Evolutionary conservation across 2,797 vertebrate genomes (phyloP).

Genomic region (Enteromius anoplus): DNA sequence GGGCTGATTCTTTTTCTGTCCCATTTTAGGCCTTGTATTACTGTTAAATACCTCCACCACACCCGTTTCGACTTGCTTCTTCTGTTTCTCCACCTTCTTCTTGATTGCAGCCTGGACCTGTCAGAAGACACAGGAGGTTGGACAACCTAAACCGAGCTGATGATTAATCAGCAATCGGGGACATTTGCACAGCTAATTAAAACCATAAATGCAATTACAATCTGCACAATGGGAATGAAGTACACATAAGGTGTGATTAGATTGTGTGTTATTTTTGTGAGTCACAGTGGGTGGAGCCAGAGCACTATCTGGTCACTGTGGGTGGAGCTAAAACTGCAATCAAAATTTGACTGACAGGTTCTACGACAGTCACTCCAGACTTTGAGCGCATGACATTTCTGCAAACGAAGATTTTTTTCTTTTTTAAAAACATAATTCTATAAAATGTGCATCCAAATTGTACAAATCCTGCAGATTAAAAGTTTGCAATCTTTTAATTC

Average conservation of each 20-base stretch:
- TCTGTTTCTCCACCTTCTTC: conserved; percentile 78
- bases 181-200: background rate
- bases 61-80: conserved; percentile 50
- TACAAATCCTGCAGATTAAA: background rate
- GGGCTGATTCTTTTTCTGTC: conserved; percentile 47
- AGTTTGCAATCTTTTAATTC: background rate
- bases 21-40: conserved; percentile 30
- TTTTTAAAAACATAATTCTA: background rate
- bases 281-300: background rate
- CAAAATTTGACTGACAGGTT: background rate
- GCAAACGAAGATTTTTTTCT: background rate
- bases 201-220: background rate
- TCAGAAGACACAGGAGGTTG: background rate
- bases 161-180: background rate
- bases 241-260: conserved; percentile 10
- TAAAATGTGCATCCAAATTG: background rate
- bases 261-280: background rate
- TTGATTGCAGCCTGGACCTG: conserved; percentile 81
- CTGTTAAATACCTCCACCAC: conserved; percentile 50
- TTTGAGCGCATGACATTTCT: background rate
- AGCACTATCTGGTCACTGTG: background rate
- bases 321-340: background rate
- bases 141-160: background rate
- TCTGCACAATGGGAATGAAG: background rate
- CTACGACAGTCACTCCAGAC: background rate